These are phyloP conservation scores for Thunnus thynnus DNA, from an alignment of 2,113 vertebrate species.

Conservation along the genomic window DNA sequence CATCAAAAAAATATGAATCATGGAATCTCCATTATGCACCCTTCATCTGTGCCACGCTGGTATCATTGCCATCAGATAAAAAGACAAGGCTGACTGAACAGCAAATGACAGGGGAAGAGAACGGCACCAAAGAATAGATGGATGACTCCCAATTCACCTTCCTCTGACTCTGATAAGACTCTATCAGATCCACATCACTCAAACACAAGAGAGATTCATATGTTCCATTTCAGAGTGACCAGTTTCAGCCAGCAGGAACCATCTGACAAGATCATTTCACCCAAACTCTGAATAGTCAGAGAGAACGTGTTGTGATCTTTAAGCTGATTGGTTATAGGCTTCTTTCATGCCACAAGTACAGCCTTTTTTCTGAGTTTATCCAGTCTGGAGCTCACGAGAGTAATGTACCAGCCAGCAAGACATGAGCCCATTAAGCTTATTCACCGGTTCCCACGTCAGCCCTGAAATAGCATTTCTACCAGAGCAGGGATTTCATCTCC, in stretches of 20 bases:
- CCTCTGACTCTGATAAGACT: constrained; percentile 70
- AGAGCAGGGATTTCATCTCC: constrained; percentile 55
- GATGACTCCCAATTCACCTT: constrained; percentile 68
- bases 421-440: constrained; percentile 61
- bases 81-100: constrained; percentile 49
- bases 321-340: constrained; percentile 40
- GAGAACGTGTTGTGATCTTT: constrained; percentile 20
- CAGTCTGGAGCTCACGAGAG: constrained; percentile 35
- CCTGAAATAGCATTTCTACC: constrained; percentile 14
- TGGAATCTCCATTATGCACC: constrained; percentile 32
- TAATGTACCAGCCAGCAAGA: constrained; percentile 54
- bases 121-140: constrained; percentile 54
- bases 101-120: constrained; percentile 39
- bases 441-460: constrained; percentile 37
- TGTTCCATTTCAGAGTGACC: constrained; percentile 69
- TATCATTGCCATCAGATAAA: constrained; percentile 71
- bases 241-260: constrained; percentile 41
- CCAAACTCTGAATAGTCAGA: constrained; percentile 1
- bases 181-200: constrained; percentile 72
- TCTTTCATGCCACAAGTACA: not conserved
- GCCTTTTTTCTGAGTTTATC: constrained; percentile 34
- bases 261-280: constrained; percentile 41
- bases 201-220: constrained; percentile 45
- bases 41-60: constrained; percentile 33
- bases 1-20: constrained; percentile 16